Conservation (phyloP, 2,113 vertebrate genomes). For the Hyla sarda region DNA sequence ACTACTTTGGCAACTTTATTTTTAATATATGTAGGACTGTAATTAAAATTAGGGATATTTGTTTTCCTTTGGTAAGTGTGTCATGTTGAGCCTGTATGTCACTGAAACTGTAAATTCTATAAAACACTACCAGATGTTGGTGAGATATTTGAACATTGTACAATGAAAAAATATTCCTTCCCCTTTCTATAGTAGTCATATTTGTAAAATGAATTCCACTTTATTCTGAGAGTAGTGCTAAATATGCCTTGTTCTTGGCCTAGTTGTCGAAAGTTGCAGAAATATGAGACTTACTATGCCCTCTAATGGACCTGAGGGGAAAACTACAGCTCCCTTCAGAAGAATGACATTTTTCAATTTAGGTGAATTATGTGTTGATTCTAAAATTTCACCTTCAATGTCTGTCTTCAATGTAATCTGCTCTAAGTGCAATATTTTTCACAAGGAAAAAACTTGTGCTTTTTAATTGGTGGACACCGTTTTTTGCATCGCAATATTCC, state of each 20-base stretch:
- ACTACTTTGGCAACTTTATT: too few species aligned
- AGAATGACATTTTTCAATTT: not conserved
- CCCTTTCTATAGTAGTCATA: not conserved
- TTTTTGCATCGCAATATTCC: slow-evolving; percentile 50
- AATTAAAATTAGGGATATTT: not conserved
- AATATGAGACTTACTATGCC: not conserved
- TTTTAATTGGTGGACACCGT: not conserved
- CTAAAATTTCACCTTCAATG: not conserved
- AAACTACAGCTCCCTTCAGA: not conserved
- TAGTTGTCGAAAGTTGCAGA: not conserved
- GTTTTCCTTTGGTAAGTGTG: not conserved
- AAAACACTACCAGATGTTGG: not conserved
- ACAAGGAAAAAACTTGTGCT: not conserved
- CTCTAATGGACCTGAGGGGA: not conserved
- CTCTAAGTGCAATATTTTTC: slow-evolving; percentile 45
- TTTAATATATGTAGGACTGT: too few species aligned
- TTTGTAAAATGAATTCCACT: not conserved
- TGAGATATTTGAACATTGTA: not conserved
- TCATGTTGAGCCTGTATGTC: not conserved
- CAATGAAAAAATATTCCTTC: not conserved
- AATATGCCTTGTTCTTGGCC: not conserved
- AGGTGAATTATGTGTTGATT: not conserved
- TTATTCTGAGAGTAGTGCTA: not conserved
- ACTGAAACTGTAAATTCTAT: not conserved
- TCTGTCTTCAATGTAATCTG: not conserved